Base-by-base conservation (phyloP, 2,113 vertebrate genomes). In the Pygoscelis antarcticus region DNA sequence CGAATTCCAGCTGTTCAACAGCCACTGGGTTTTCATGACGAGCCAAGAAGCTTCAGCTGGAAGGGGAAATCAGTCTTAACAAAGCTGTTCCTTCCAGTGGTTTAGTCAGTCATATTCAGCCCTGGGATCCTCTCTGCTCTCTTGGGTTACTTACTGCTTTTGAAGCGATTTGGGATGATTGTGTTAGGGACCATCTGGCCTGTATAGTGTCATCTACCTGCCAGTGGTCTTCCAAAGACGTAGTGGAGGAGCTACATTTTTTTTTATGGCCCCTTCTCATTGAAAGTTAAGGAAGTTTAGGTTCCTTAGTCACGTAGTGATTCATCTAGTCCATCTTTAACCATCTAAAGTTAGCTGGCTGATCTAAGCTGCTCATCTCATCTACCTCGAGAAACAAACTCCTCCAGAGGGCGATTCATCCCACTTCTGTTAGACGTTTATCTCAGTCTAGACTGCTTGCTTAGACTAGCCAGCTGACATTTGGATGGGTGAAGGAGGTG, bases 401-500 rank as follows among this genome's bases (percentile, higher is more conserved):
- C 78, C 90, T 95, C 78, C 84, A 7, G 82, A 91, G 92, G 22
- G 27, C 54, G 0, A 93, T 93, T 96, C 92, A 83, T 93, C 90
- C 93, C 78, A 55, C 84, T 87, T 27, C 19, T 91, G 81, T 49
- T 80, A 57, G 15, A 51, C 20, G 1, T 84, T 76, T 79, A 30
- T 72, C 81, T 88, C 57, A 11, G 79, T 88, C 91, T 95, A 90
- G 58, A 57, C 82, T 91, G 75, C 82, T 76, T 90, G 66, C 93
- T 91, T 34, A 54, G 82, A 47, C 89, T 60, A 54, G 93, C 82
- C 81, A 87, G 84, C 95, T 96, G 96, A 85, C 92, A 87, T 96
- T 96, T 91, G 87, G 49, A 19, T 90, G 93, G 62, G 61, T 77
- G 95, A 97, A 96, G 87, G 91, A 95, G 82, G 90, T 96, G 93